These are phyloP conservation scores for Poecilia picta DNA, from an alignment of 2,797 vertebrate genomes.

Conservation along the genomic window DNA sequence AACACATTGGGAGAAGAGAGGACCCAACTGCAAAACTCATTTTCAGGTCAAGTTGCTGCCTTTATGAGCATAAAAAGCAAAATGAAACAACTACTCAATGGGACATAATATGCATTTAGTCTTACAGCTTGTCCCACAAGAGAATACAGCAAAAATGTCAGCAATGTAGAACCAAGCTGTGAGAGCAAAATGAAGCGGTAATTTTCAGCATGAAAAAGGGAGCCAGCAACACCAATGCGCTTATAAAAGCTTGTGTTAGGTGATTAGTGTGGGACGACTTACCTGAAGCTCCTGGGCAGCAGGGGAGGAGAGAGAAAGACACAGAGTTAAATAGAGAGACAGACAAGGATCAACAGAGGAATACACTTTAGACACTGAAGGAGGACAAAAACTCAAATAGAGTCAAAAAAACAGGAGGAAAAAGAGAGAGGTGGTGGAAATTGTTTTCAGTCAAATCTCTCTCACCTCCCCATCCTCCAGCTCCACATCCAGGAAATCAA, in stretches of 20 bases:
- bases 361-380: conserved; percentile 55
- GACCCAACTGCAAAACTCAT: not conserved
- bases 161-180: conserved; percentile 61
- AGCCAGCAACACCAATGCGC: conserved; percentile 67
- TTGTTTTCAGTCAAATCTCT: not conserved
- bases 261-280: conserved; percentile 79
- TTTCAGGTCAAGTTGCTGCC: conserved; percentile 16
- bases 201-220: conserved; percentile 40
- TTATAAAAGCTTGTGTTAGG: conserved; percentile 62
- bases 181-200: conserved; percentile 59
- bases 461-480: conserved; percentile 97
- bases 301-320: conserved; percentile 82
- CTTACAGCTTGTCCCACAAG: conserved; percentile 19
- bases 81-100: conserved; percentile 52
- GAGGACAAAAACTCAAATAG: conserved; percentile 24
- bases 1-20: conserved; percentile 32
- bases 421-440: conserved; percentile 13
- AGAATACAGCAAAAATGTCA: conserved; percentile 34
- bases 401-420: not conserved
- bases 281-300: conserved; percentile 99
- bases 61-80: conserved; percentile 66
- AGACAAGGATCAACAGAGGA: conserved; percentile 54
- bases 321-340: conserved; percentile 71
- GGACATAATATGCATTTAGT: conserved; percentile 40
- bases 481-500: conserved; percentile 98